phyloP scores from a whole-genome alignment of 2,113 vertebrate genomes.

The Amphiprion percula region DNA sequence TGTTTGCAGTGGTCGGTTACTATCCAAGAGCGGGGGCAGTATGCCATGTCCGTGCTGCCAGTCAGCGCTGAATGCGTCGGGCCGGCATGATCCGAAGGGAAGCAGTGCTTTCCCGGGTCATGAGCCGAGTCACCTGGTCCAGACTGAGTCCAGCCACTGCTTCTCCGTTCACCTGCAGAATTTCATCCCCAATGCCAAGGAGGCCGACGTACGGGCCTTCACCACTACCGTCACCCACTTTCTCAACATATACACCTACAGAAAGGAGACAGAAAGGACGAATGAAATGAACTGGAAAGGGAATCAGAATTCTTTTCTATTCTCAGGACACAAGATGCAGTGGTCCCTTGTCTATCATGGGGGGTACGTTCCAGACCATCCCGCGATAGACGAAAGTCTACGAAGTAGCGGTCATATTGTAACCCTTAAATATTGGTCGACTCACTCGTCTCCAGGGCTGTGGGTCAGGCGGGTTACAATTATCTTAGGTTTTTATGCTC shows the following conservation, averaged over 20 bases:
- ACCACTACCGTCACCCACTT: slow-evolving; percentile 85
- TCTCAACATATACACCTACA: slow-evolving; percentile 93
- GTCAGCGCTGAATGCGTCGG: slow-evolving; percentile 84
- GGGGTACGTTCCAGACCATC: too few relatives aligned
- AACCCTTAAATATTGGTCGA: too few relatives aligned
- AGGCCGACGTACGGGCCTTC: slow-evolving; percentile 92
- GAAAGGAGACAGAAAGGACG: not conserved
- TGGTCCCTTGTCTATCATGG: too few relatives aligned
- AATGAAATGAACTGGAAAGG: too few relatives aligned
- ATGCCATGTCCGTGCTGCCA: slow-evolving; percentile 9
- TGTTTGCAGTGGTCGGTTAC: slow-evolving; percentile 24
- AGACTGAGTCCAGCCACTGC: slow-evolving; percentile 89
- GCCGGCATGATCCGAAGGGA: slow-evolving; percentile 89
- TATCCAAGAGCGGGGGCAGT: slow-evolving; percentile 28
- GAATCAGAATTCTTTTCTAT: not conserved
- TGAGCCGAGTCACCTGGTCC: slow-evolving; percentile 86
- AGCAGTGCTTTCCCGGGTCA: slow-evolving; percentile 85
- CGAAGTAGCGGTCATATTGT: too few relatives aligned
- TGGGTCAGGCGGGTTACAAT: too few relatives aligned
- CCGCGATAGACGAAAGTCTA: too few relatives aligned
- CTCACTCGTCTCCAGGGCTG: too few relatives aligned
- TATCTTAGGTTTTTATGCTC: too few relatives aligned
- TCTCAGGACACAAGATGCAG: not conserved
- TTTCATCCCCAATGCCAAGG: slow-evolving; percentile 92
- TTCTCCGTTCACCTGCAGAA: slow-evolving; percentile 92